These are phyloP conservation scores for Sakesphorus luctuosus DNA, from an alignment of 2,113 vertebrate species.

Conservation along the genomic window DNA sequence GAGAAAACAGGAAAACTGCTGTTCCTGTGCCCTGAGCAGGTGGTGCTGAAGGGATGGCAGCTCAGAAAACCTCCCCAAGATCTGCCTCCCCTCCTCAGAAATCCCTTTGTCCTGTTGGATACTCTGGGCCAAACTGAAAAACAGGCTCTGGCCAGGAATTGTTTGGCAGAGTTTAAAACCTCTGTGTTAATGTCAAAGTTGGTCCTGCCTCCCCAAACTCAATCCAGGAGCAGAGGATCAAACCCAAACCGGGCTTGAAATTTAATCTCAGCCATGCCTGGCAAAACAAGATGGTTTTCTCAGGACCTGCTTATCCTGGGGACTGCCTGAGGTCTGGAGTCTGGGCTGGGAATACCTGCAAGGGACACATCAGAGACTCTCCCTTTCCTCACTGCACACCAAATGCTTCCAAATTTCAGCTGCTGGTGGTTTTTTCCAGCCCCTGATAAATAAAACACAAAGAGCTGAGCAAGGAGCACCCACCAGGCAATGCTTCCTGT, in stretches of 20 bases:
- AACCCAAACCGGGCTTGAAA: background rate
- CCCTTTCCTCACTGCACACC: background rate
- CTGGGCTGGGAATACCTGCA: background rate
- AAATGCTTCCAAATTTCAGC: background rate
- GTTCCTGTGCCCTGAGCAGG: accelerated
- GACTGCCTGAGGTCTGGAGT: background rate
- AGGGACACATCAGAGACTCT: background rate
- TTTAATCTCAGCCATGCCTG: background rate
- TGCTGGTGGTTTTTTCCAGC: background rate
- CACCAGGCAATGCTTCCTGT: background rate
- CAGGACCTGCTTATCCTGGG: background rate
- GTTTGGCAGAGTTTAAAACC: background rate
- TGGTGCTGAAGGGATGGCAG: background rate
- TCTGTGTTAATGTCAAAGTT: background rate
- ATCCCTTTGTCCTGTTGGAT: background rate
- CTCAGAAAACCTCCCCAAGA: background rate
- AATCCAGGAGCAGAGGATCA: background rate
- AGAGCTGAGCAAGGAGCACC: background rate
- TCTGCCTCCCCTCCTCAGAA: background rate
- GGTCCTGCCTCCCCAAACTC: background rate
- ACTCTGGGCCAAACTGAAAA: background rate
- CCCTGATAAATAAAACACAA: background rate
- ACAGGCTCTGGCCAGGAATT: background rate
- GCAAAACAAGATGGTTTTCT: background rate
- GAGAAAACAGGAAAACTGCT: background rate